Conservation (phyloP, 2,113 vertebrate species). For the Carettochelys insculpta region DNA sequence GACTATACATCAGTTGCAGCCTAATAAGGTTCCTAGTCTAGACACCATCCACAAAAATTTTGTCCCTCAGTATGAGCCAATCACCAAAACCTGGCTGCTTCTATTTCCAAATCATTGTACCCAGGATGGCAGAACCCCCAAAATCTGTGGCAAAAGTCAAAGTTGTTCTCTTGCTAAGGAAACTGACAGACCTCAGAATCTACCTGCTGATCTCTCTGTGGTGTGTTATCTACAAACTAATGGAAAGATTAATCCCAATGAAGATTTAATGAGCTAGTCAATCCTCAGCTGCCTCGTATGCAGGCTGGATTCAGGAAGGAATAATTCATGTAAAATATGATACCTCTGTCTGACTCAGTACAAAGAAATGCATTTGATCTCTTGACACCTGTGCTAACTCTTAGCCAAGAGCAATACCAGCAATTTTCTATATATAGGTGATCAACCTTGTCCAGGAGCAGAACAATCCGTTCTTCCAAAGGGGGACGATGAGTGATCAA, state of each 20-base stretch:
- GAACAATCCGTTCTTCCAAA: not conserved
- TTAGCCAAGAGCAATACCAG: not conserved
- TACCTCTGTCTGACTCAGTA: not conserved
- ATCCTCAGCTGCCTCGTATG: not conserved
- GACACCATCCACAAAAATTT: not conserved
- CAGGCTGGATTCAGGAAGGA: not conserved
- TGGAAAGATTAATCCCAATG: not conserved
- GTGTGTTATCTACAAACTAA: not conserved
- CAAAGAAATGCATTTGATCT: not conserved
- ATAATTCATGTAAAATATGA: not conserved
- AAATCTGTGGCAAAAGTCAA: not conserved
- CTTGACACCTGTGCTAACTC: not conserved
- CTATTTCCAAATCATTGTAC: not conserved
- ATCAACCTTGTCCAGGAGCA: not conserved
- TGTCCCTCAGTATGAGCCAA: not conserved
- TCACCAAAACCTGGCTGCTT: not conserved
- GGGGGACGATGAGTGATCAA: not conserved
- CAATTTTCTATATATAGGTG: not conserved
- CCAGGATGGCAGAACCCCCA: not conserved
- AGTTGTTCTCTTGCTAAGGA: not conserved
- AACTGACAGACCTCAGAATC: not conserved
- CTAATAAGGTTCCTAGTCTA: not conserved
- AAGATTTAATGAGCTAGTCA: not conserved
- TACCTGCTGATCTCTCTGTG: not conserved
- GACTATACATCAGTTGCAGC: not conserved